Conservation (phyloP, 1,140 invertebrate species). For the Eumaeus atala region DNA sequence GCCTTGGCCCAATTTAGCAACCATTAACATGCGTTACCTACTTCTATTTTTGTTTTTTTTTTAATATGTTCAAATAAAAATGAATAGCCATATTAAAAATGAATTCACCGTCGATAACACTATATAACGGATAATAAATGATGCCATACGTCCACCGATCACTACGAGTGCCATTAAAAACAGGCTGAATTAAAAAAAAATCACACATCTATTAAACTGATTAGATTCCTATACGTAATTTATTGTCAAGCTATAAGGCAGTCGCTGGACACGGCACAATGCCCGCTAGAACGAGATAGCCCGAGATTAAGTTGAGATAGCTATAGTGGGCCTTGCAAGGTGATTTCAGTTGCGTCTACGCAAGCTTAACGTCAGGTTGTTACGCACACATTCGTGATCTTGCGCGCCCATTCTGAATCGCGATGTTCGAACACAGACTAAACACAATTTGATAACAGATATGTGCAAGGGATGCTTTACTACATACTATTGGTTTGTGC, state of each 20-base stretch:
- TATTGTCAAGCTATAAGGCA: conserved; percentile 51
- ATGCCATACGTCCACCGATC: conserved; percentile 31
- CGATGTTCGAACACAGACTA: conserved; percentile 42
- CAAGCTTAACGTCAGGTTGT: conserved; percentile 61
- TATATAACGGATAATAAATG: conserved; percentile 26
- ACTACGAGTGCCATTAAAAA: conserved; percentile 43
- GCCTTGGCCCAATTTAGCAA: too few species aligned
- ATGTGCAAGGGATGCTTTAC: conserved; percentile 11
- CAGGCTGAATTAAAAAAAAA: conserved; percentile 55
- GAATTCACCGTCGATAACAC: conserved; percentile 12
- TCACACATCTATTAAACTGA: conserved; percentile 70
- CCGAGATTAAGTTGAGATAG: conserved; percentile 44
- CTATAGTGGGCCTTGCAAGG: conserved; percentile 69
- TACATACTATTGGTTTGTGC: conserved; percentile 11
- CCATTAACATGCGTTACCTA: too few species aligned
- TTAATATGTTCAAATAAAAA: too few species aligned
- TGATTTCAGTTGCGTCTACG: conserved; percentile 68
- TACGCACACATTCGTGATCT: conserved; percentile 43
- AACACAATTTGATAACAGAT: conserved; percentile 14
- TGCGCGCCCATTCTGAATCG: conserved; percentile 35
- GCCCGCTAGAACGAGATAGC: conserved; percentile 53
- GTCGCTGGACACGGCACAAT: conserved; percentile 54
- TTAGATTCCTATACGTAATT: conserved; percentile 71
- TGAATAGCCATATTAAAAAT: conserved; percentile 13
- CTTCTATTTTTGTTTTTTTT: too few species aligned